Base-by-base conservation (phyloP, 2,888 invertebrate species). In the Zaprionus bogoriensis region DNA sequence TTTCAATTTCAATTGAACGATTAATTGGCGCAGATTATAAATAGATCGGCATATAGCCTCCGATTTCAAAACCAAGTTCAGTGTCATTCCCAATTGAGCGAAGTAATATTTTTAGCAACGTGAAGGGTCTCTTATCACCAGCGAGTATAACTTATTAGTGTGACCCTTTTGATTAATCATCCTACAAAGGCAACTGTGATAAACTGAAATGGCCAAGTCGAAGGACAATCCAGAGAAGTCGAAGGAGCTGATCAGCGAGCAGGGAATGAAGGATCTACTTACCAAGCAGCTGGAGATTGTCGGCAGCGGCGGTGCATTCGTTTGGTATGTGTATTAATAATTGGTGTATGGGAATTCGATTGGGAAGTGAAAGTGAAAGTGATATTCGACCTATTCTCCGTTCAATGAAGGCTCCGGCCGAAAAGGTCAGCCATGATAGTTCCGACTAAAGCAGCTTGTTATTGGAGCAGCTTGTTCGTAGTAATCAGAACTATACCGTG, bases 251-350 rank as follows among this genome's bases (percentile, higher is more conserved):
- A 87, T 90, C 61, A 87, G 76, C 53, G 90, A 90, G 74, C 88
- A 90, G 55, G 73, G 74, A n/a, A 86, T 90, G 54, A 90, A 90
- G 72, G 90, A 89, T 62, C 74, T 89, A 66, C 82, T 91, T 4
- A 87, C 88, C 48, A 88, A 89, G 61, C 89, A 91, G 72, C 60
- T 91, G 66, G 91, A 90, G 55, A 66, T 87, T 0, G 75, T 87
- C 12, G 91, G 90, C 46, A 87, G 79, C 53, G 90, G 90, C n/a
- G 90, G 91, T 19, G 82, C 82, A 46, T 91, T 89, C 84, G 90
- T 91, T 38, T 91, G 91, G 91, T 91, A 87, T 42, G 50, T 32
- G 32, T 7, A 14, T 36, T 17, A 3, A 36, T n/a, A 7, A n/a
- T 17, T 5, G 30, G 12, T 32, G 12, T 12, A 32, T 6, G 6